These are phyloP conservation scores for Sebastes itinus DNA, from an alignment of 2,797 vertebrate species.

Conservation along the genomic window DNA sequence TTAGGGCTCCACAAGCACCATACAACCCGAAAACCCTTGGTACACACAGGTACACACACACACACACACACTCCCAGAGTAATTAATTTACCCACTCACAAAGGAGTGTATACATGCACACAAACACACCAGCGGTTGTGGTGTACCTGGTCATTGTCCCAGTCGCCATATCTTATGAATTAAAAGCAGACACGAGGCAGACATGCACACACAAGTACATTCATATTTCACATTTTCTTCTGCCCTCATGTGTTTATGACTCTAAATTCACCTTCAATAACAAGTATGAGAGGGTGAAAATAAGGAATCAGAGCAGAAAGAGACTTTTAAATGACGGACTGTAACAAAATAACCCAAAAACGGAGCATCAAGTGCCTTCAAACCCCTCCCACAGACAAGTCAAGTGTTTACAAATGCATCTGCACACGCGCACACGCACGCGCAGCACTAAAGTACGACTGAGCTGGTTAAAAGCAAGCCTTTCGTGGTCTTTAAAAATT, in stretches of 20 bases:
- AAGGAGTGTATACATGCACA: conserved; percentile 30
- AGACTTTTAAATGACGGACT: conserved; percentile 7
- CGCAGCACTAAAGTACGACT: conserved; percentile 29
- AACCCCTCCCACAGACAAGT: conserved; percentile 28
- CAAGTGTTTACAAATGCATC: conserved; percentile 26
- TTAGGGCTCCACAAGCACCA: conserved; percentile 73
- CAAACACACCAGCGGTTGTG: background rate
- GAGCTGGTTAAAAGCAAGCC: conserved; percentile 65
- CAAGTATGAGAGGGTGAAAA: background rate
- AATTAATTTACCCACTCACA: conserved; percentile 57
- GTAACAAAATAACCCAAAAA: background rate
- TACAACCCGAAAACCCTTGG: conserved; percentile 59
- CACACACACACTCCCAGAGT: conserved; percentile 40
- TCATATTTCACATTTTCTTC: background rate
- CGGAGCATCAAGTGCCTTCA: conserved; percentile 41
- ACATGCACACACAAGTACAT: background rate
- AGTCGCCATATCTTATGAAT: background rate
- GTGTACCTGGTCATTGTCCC: background rate
- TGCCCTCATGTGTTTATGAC: background rate
- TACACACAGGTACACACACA: conserved; percentile 55
- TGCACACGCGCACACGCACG: background rate
- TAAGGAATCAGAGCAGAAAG: background rate
- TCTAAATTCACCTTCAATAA: background rate
- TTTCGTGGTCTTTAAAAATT: conserved; percentile 72
- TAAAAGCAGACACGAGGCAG: conserved; percentile 13